Evolutionary conservation across 2,888 invertebrate species (phyloP).

Genomic region (Eupithecia abbreviata): DNA sequence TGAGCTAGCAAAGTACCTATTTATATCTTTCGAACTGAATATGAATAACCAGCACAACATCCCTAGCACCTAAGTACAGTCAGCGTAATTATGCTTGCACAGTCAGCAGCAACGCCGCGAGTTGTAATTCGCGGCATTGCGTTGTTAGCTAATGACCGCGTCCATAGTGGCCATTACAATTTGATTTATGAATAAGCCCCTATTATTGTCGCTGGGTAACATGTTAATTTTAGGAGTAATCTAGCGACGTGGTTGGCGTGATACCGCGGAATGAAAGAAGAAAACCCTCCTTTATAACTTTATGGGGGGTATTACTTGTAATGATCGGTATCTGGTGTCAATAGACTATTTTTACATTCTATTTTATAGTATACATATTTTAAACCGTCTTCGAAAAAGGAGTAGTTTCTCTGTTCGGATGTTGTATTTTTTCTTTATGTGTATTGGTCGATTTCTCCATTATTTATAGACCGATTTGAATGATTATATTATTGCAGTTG

Average conservation of each 20-base stretch:
- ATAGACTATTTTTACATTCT: too few relatives aligned
- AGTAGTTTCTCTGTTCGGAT: too few relatives aligned
- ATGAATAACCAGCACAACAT: background rate
- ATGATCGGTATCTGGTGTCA: too few relatives aligned
- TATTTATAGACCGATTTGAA: too few relatives aligned
- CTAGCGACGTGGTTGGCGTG: background rate
- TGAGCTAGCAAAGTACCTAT: background rate
- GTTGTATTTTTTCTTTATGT: too few relatives aligned
- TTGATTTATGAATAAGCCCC: slow-evolving; percentile 64
- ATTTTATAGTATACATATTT: too few relatives aligned
- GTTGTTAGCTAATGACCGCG: slow-evolving; percentile 50
- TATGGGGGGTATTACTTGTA: background rate
- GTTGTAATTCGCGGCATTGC: slow-evolving; percentile 49
- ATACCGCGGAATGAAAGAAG: background rate
- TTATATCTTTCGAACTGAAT: background rate
- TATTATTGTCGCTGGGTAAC: background rate
- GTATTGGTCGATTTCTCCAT: too few relatives aligned
- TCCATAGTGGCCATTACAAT: slow-evolving; percentile 61
- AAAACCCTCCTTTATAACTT: background rate
- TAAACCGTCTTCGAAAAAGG: too few relatives aligned
- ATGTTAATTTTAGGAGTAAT: background rate
- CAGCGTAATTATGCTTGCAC: slow-evolving; percentile 1
- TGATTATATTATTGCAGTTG: too few relatives aligned
- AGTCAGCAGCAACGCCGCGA: slow-evolving; percentile 14
- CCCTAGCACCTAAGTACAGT: background rate